Percentiles rank a stretch among this genome's conserved stretches.
Evolutionary conservation across 2,797 vertebrate species (phyloP).

Genomic region (Sebastolobus alascanus): DNA sequence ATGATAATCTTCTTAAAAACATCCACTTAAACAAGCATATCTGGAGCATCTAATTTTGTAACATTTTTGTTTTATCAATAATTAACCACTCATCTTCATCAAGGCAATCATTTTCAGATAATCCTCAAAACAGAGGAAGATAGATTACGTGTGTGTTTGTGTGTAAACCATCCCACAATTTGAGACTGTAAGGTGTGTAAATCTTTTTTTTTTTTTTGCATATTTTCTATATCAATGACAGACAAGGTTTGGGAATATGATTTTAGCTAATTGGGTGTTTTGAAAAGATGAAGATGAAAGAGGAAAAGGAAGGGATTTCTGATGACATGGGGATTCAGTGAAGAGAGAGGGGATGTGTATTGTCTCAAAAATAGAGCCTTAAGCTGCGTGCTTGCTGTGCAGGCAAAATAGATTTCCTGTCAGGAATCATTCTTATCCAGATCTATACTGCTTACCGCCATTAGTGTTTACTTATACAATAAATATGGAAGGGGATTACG

Average conservation of each 20-base stretch:
- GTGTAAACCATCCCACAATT: neutral
- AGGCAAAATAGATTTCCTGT: constrained; percentile 76
- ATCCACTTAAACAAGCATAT: constrained; percentile 58
- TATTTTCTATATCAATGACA: constrained; percentile 49
- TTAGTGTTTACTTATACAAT: constrained; percentile 67
- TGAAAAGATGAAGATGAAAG: constrained; percentile 64
- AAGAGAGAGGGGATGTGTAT: constrained; percentile 49
- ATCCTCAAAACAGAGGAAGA: constrained; percentile 34
- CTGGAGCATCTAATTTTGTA: constrained; percentile 58
- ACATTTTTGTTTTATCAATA: constrained; percentile 64
- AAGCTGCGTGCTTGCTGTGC: constrained; percentile 63
- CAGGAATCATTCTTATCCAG: constrained; percentile 63
- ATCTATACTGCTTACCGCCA: constrained; percentile 64
- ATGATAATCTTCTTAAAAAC: constrained; percentile 64
- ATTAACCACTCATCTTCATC: constrained; percentile 61
- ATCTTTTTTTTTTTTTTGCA: constrained; percentile 22
- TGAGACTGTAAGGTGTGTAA: constrained; percentile 35
- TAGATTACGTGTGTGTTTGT: neutral
- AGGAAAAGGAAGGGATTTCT: constrained; percentile 56
- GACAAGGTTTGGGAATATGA: constrained; percentile 51
- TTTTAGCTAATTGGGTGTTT: constrained; percentile 70
- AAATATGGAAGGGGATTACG: constrained; percentile 50
- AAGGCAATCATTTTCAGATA: constrained; percentile 48
- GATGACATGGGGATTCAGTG: constrained; percentile 65
- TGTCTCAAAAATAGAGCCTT: constrained; percentile 71